These are phyloP conservation scores for Drosophila ercepeae DNA, from an alignment of 1,140 invertebrate genomes.

Conservation along the genomic window DNA sequence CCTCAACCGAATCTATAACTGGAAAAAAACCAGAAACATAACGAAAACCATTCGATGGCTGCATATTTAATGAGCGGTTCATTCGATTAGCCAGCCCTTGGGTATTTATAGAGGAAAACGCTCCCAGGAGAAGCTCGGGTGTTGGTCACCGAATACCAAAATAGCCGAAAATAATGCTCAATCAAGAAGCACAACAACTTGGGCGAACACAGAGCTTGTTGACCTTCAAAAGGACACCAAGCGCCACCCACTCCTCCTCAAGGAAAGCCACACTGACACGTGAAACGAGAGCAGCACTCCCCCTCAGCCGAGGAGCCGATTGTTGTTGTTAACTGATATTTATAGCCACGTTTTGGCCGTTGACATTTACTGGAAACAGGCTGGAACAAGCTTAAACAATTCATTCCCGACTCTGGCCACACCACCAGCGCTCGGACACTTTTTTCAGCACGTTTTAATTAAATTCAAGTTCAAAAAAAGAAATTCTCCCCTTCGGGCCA, in stretches of 20 bases:
- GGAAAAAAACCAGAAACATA: conserved; percentile 29
- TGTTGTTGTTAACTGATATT: conserved; percentile 53
- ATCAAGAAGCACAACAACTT: conserved; percentile 36
- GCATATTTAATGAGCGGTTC: conserved; percentile 36
- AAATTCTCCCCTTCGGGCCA: conserved; percentile 2
- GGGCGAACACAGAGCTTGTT: conserved; percentile 50
- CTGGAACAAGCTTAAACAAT: conserved; percentile 29
- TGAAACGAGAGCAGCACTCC: conserved; percentile 10
- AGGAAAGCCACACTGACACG: conserved; percentile 31
- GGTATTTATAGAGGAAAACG: conserved; percentile 34
- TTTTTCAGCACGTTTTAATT: conserved; percentile 40
- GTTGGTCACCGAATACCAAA: conserved; percentile 42
- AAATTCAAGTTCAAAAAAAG: conserved; percentile 73
- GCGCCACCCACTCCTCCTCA: conserved; percentile 13
- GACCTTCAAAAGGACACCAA: conserved; percentile 81
- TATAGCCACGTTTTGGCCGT: conserved; percentile 70
- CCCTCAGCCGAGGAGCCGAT: conserved; percentile 9
- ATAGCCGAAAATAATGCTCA: conserved; percentile 56
- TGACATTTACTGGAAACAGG: conserved; percentile 70
- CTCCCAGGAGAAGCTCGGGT: conserved; percentile 26
- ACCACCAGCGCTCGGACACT: conserved; percentile 6
- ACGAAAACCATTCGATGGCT: conserved; percentile 27
- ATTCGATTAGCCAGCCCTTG: conserved; percentile 32
- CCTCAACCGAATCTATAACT: conserved; percentile 3
- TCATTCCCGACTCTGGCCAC: conserved; percentile 22